phyloP scores from a whole-genome alignment of 2,797 vertebrate species.

The Staurois parvus region DNA sequence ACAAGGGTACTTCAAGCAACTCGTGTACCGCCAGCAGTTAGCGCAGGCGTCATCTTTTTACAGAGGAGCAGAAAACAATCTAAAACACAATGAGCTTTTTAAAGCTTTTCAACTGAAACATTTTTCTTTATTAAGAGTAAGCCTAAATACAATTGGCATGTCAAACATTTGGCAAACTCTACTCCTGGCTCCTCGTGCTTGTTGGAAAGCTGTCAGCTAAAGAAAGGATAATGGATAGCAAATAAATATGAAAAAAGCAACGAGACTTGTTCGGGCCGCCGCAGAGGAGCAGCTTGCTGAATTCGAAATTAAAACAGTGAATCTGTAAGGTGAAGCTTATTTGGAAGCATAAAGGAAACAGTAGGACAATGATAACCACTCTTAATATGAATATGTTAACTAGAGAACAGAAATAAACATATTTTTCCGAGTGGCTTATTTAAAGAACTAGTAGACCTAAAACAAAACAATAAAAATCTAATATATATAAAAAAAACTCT shows the following conservation, averaged over 20 bases:
- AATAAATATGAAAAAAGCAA: constrained; percentile 31
- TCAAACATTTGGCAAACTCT: constrained; percentile 40
- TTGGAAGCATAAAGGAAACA: constrained; percentile 33
- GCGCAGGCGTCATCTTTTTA: constrained; percentile 21
- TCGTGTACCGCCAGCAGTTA: constrained; percentile 33
- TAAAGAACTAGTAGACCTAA: background rate
- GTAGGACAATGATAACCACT: constrained; percentile 3
- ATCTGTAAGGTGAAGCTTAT: constrained; percentile 40
- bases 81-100: constrained; percentile 53
- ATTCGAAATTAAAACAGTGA: constrained; percentile 35
- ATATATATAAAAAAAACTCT: too few relatives aligned
- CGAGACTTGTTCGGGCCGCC: constrained; percentile 1
- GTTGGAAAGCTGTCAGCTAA: constrained; percentile 49
- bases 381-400: background rate
- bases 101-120: constrained; percentile 50
- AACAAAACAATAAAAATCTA: too few relatives aligned
- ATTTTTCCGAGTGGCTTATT: background rate
- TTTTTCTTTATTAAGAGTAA: constrained; percentile 54
- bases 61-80: constrained; percentile 45
- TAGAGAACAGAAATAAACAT: background rate
- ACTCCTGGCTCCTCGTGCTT: constrained; percentile 35
- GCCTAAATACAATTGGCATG: constrained; percentile 52
- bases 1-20: constrained; percentile 37
- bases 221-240: constrained; percentile 40
- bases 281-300: constrained; percentile 22